A percentile compares a stretch with the other conserved stretches of the same genome.
phyloP scores from a whole-genome alignment of 1,140 invertebrate genomes.

The Bombus cullumanus region DNA sequence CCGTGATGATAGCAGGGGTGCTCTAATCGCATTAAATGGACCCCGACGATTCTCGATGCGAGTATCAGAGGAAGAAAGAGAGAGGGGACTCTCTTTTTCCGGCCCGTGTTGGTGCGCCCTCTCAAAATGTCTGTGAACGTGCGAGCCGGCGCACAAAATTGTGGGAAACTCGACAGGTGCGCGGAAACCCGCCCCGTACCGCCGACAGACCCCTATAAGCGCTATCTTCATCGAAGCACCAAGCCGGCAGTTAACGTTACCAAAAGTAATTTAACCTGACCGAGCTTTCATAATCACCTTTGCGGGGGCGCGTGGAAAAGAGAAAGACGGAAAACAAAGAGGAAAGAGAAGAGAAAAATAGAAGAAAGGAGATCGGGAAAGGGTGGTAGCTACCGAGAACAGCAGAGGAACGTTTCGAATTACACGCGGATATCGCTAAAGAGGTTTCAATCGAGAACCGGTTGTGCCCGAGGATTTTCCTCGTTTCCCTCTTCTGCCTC shows the following conservation, averaged over 20 bases:
- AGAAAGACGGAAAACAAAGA: background rate
- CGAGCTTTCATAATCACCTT: constrained; percentile 64
- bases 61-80: too few species aligned
- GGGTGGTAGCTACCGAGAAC: background rate
- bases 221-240: constrained; percentile 62
- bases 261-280: constrained; percentile 68
- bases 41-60: constrained; percentile 60
- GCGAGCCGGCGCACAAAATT: constrained; percentile 59
- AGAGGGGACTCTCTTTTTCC: constrained; percentile 38
- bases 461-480: background rate
- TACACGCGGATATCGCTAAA: constrained; percentile 3
- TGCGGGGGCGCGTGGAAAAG: constrained; percentile 27
- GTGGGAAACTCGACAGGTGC: constrained; percentile 69
- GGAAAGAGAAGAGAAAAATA: background rate
- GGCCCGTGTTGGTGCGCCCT: constrained; percentile 1
- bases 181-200: constrained; percentile 36
- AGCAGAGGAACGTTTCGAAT: background rate
- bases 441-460: background rate
- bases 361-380: too few species aligned
- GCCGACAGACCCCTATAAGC: constrained; percentile 50
- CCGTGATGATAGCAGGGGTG: constrained; percentile 62
- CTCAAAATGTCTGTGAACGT: constrained; percentile 64
- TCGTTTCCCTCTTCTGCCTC: background rate
- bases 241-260: constrained; percentile 64
- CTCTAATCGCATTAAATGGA: constrained; percentile 70